Percentiles rank a stretch among this genome's conserved stretches.
phyloP scores from a whole-genome alignment of 2,888 invertebrate genomes.

The Tricholauxania praeusta region DNA sequence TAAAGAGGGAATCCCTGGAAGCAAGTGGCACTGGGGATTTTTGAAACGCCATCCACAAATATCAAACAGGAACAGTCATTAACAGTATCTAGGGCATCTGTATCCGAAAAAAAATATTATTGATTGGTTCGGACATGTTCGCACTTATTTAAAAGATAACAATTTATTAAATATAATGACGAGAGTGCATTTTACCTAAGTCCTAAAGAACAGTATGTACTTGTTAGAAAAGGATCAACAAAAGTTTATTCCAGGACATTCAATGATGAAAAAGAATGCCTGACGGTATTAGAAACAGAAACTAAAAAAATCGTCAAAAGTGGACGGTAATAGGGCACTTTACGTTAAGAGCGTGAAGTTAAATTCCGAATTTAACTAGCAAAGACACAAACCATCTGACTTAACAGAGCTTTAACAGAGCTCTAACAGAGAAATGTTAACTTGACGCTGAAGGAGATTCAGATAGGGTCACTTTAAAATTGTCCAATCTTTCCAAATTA shows the following conservation, averaged over 20 bases:
- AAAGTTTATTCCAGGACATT: slow-evolving; percentile 49
- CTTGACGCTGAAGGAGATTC: no score
- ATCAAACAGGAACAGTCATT: slow-evolving; percentile 54
- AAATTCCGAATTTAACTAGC: no score
- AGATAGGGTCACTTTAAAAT: no score
- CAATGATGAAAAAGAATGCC: slow-evolving; percentile 51
- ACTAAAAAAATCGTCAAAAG: no score
- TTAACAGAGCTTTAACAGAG: no score
- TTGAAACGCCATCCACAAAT: slow-evolving; percentile 57
- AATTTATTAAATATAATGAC: slow-evolving; percentile 32
- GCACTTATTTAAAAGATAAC: slow-evolving; percentile 51
- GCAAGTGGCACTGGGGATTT: slow-evolving; percentile 55
- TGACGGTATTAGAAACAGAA: slow-evolving; percentile 30
- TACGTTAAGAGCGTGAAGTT: no score
- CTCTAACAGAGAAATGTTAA: no score
- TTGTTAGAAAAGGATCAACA: slow-evolving; percentile 57
- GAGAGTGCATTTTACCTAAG: no score
- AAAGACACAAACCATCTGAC: no score
- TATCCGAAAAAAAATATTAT: slow-evolving; percentile 53
- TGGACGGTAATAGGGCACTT: no score
- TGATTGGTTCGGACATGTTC: slow-evolving; percentile 55
- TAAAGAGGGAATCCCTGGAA: slow-evolving; percentile 8
- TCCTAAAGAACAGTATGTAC: slow-evolving; percentile 54
- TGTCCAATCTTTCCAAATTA: no score
- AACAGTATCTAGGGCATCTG: slow-evolving; percentile 48